phyloP scores from a whole-genome alignment of 2,888 invertebrate species.

The Gastrophysa polygoni region DNA sequence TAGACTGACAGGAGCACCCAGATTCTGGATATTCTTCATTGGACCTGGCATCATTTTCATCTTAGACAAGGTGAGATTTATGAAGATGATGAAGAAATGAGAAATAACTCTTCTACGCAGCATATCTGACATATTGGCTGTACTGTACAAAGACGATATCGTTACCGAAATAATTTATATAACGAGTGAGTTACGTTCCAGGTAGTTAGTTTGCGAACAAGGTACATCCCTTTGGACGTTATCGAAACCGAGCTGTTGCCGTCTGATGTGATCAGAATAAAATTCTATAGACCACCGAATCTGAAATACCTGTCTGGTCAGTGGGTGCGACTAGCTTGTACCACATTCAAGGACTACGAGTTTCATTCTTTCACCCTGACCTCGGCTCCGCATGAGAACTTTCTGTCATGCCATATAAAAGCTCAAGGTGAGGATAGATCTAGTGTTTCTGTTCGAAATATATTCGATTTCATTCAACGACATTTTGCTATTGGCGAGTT shows the following conservation, averaged over 20 bases:
- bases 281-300: constrained; percentile 94
- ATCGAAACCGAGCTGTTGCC: constrained; percentile 92
- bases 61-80: constrained; percentile 77
- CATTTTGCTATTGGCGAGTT: too few relatives aligned
- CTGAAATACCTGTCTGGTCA: constrained; percentile 93
- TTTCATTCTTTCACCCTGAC: constrained; percentile 96
- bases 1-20: constrained; percentile 85
- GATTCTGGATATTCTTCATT: constrained; percentile 94
- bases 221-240: constrained; percentile 91
- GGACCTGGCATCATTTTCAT: constrained; percentile 90
- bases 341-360: constrained; percentile 85
- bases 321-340: constrained; percentile 92
- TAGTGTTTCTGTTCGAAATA: not conserved
- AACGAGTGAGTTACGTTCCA: constrained; percentile 48
- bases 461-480: too few relatives aligned
- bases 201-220: constrained; percentile 88
- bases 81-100: not conserved
- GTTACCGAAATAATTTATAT: too few relatives aligned
- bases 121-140: too few relatives aligned
- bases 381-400: constrained; percentile 95
- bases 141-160: too few relatives aligned
- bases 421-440: constrained; percentile 62
- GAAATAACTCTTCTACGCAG: too few relatives aligned
- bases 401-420: constrained; percentile 93
- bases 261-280: constrained; percentile 92